phyloP scores from a whole-genome alignment of 2,797 vertebrate species.

The Paedocypris micromegethes region DNA sequence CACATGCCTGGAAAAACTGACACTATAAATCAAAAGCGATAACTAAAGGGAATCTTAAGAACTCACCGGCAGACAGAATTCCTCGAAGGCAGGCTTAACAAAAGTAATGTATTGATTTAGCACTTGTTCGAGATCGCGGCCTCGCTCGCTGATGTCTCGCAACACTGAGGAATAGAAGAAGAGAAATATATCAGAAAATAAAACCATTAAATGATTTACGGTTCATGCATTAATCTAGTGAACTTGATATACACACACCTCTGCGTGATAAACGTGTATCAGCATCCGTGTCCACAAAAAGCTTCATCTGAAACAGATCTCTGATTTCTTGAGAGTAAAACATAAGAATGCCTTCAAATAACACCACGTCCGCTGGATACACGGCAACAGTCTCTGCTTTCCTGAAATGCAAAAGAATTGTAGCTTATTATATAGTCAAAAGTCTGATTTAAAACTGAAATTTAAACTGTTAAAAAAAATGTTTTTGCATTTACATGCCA shows the following conservation, averaged over 20 bases:
- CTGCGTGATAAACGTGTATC: conserved; percentile 88
- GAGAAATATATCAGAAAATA: background rate
- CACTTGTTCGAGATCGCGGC: conserved; percentile 85
- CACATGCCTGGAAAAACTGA: too few species aligned
- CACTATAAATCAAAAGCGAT: too few species aligned
- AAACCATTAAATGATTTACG: too few species aligned
- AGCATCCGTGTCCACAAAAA: conserved; percentile 89
- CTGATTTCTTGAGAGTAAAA: conserved; percentile 88
- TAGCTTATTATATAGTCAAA: background rate
- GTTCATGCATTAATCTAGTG: background rate
- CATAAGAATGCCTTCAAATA: conserved; percentile 89
- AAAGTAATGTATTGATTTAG: conserved; percentile 90
- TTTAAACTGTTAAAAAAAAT: too few species aligned
- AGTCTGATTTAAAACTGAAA: background rate
- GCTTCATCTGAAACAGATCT: conserved; percentile 93
- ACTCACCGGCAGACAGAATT: conserved; percentile 93
- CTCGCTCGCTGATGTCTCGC: conserved; percentile 85
- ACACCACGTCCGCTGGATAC: conserved; percentile 88
- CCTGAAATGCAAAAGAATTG: conserved; percentile 56
- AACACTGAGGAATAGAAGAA: conserved; percentile 66
- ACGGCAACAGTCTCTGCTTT: conserved; percentile 84
- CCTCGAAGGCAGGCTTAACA: conserved; percentile 93
- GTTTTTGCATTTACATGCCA: too few species aligned
- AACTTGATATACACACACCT: conserved; percentile 63
- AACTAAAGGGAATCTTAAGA: background rate